phyloP scores from a whole-genome alignment of 1,140 invertebrate species.

The Zaprionus africanus region DNA sequence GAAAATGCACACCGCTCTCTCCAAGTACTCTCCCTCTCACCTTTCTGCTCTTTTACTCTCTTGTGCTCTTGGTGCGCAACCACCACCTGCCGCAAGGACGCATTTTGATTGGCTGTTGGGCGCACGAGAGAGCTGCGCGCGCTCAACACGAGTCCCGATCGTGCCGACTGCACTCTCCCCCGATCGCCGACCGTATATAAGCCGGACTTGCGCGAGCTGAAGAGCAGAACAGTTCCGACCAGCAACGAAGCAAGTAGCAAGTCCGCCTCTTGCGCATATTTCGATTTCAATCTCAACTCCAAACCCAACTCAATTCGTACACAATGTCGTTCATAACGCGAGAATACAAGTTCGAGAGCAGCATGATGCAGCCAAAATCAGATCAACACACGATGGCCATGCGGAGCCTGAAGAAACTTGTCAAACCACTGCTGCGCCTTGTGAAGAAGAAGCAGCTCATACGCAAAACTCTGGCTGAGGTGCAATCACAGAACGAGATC shows the following conservation, averaged over 20 bases:
- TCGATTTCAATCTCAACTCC: conserved; percentile 6
- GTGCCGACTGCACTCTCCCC: background rate
- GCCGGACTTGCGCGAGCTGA: conserved; percentile 3
- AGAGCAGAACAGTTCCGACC: conserved; percentile 60
- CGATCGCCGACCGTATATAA: conserved; percentile 65
- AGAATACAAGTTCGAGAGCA: conserved; percentile 81
- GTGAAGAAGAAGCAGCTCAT: conserved; percentile 85
- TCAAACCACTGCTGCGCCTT: conserved; percentile 84
- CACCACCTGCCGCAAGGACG: conserved; percentile 72
- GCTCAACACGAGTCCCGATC: conserved; percentile 7
- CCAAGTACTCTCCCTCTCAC: conserved; percentile 14
- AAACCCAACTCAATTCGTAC: conserved; percentile 14
- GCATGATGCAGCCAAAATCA: conserved; percentile 68
- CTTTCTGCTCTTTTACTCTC: conserved; percentile 18
- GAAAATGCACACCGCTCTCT: conserved; percentile 18
- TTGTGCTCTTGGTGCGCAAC: conserved; percentile 46
- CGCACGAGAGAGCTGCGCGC: conserved; percentile 19
- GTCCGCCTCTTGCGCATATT: conserved; percentile 14
- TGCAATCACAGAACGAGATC: conserved; percentile 75
- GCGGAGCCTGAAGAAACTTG: conserved; percentile 85
- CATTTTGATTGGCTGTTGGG: conserved; percentile 53
- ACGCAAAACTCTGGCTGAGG: conserved; percentile 82
- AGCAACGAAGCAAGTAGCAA: conserved; percentile 42
- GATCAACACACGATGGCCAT: conserved; percentile 79
- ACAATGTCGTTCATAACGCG: conserved; percentile 79